Evolutionary conservation across 2,888 invertebrate species (phyloP), one percentile per base, ranked within the genome.

Genomic region (Acleris sparsana): DNA sequence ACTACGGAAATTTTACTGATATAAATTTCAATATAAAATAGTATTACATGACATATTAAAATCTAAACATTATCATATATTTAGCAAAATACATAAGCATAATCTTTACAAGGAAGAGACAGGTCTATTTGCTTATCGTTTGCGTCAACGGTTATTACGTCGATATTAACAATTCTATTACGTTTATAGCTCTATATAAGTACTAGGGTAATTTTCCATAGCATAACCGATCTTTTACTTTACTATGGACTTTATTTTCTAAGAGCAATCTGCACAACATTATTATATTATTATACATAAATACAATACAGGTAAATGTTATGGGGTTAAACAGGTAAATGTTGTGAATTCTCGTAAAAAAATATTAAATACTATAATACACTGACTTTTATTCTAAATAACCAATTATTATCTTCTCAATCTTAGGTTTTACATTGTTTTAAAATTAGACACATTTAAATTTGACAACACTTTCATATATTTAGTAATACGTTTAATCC

Each of bases 121-220:
- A 43, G 43, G 43, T 55, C 20, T 55, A 39, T 43, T 39, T 43
- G 16, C 43, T 55, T 55, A 55, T 43, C 55, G 9, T 55, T 20
- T 64, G 39, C 53, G 63, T 64, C 63, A 64, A 33, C n/a, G 29
- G 18, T 64, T 53, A 64, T 64, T 55, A 64, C 29, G 39, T 20
- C 48, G 59, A 59, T 59, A 33, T 59, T 43, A 55, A 59, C 52
- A 59, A 60, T 59, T 49, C 33, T 58, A 53, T 59, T 59, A 55
- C 53, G 39, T 55, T 55, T n/a, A 64, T 39, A 29, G 53, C 17
- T 43, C 53, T 33, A 58, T 53, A 44, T 52, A 48, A 58, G 51
- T 13, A 44, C 63, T 48, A 17, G 18, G 7, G 59, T 64, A 64
- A 57, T 57, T 57, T 57, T 57, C 57, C 57, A 13, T 57, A 17